Evolutionary conservation across 2,888 invertebrate genomes (phyloP).

Genomic region (Tenthredo distinguenda): DNA sequence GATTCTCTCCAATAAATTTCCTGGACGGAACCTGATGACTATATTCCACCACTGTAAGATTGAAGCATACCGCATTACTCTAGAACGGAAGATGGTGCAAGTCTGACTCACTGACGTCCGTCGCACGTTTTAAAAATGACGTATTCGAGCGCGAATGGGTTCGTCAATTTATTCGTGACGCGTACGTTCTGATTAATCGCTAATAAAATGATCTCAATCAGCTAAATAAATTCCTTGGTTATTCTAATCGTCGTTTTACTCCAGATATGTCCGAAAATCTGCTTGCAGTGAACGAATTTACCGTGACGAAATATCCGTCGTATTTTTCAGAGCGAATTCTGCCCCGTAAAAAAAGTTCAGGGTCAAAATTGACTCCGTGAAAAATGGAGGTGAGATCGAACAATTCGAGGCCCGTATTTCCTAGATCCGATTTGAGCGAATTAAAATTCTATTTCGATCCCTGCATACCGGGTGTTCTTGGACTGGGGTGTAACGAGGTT

Average conservation of each 20-base stretch:
- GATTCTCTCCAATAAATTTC: not conserved
- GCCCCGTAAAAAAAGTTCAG: too few relatives aligned
- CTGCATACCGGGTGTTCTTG: not conserved
- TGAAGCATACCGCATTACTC: not conserved
- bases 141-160: not conserved
- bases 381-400: not conserved
- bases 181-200: not conserved
- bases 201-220: not conserved
- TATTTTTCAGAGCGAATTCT: too few relatives aligned
- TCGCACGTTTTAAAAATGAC: not conserved
- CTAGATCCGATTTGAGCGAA: constrained; percentile 34
- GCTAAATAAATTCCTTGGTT: too few relatives aligned
- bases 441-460: constrained; percentile 34
- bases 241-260: too few relatives aligned
- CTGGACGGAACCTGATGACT: not conserved
- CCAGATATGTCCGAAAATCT: too few relatives aligned
- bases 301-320: too few relatives aligned
- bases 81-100: not conserved
- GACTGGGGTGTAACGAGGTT: not conserved
- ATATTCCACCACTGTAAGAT: not conserved
- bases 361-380: not conserved
- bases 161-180: too few relatives aligned
- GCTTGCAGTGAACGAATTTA: too few relatives aligned
- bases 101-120: not conserved
- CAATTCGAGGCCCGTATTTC: constrained; percentile 2